Evolutionary conservation across 2,888 invertebrate species (phyloP), one percentile per base, ranked within the genome.

Genomic region (Koerneria pararmatus): DNA sequence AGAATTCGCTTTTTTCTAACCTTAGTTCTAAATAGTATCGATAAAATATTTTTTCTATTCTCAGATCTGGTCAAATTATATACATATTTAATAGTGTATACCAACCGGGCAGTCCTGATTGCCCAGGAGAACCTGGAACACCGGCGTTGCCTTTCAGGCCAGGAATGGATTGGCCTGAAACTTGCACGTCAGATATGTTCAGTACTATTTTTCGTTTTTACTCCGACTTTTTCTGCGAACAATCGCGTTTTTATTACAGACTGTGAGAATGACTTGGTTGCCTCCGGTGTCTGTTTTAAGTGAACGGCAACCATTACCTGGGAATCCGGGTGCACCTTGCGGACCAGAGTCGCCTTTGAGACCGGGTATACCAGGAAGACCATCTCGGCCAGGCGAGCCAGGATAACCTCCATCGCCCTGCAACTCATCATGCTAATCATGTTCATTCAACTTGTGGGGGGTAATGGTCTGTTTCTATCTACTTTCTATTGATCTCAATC

Each of bases 241-340:
- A 53, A 74, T 71, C 22, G 63, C 63, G n/a, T 81, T 81, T n/a
- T 76, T 69, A 29, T 70, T 65, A n/a, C 83, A 83, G 48, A 77
- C 78, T 22, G 58, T 51, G 15, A 75, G 78, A 65, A 75, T 74
- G 27, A 87, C 87, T 8, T 84, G 82, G 4, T 69, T 63, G 6
- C 78, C 35, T 59, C 60, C 35, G 63, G 32, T 24, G 73, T 80
- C 48, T 75, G 77, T 32, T 70, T 69, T n/a, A n/a, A n/a, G n/a
- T n/a, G n/a, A n/a, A n/a, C n/a, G n/a, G 34, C 11, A 24, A 6
- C 53, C 15, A 8, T 8, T 15, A 22, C 80, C 81, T 15, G 88
- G 84, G 56, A 87, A 80, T 35, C 92, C 92, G n/a, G 71, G 67
- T 6, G 67, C 35, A 5, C 92, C 92, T 29, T 86, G 83, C 41